Evolutionary conservation across 2,113 vertebrate species (phyloP).

Genomic region (Taurulus bubalis): DNA sequence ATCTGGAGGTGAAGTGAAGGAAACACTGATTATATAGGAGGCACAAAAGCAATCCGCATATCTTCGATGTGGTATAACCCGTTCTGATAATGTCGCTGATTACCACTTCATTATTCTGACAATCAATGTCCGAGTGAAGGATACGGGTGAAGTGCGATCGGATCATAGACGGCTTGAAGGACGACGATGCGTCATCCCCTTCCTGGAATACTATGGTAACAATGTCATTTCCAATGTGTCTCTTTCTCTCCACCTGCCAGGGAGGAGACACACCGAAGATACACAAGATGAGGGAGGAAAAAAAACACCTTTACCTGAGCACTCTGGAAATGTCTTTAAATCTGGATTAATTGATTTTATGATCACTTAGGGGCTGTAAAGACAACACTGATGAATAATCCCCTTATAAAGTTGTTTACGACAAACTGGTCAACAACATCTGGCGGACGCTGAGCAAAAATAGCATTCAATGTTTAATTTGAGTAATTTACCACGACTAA

Average conservation of each 20-base stretch:
- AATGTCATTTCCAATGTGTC: conserved; percentile 98
- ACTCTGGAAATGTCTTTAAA: neutral
- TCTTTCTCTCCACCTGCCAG: conserved; percentile 95
- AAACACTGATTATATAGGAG: conserved; percentile 45
- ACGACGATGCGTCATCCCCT: conserved; percentile 92
- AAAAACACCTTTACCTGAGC: neutral
- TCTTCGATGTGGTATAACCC: neutral
- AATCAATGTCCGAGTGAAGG: conserved; percentile 72
- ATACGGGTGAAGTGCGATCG: conserved; percentile 99
- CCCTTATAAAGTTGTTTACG: neutral
- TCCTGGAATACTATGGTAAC: conserved; percentile 99
- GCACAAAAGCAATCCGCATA: neutral
- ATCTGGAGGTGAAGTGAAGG: conserved; percentile 88
- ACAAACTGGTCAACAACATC: neutral
- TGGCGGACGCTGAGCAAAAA: neutral
- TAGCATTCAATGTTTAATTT: neutral
- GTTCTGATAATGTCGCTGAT: neutral
- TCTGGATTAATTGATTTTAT: neutral
- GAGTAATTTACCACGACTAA: neutral
- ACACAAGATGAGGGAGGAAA: neutral
- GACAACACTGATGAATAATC: neutral
- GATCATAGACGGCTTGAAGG: conserved; percentile 99
- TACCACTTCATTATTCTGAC: conserved; percentile 35
- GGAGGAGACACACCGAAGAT: conserved; percentile 26
- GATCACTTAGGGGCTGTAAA: neutral